A percentile compares a stretch with the other conserved stretches of the same genome.
Evolutionary conservation across 1,140 invertebrate species (phyloP).

Genomic region (Drosophila tropicalis): DNA sequence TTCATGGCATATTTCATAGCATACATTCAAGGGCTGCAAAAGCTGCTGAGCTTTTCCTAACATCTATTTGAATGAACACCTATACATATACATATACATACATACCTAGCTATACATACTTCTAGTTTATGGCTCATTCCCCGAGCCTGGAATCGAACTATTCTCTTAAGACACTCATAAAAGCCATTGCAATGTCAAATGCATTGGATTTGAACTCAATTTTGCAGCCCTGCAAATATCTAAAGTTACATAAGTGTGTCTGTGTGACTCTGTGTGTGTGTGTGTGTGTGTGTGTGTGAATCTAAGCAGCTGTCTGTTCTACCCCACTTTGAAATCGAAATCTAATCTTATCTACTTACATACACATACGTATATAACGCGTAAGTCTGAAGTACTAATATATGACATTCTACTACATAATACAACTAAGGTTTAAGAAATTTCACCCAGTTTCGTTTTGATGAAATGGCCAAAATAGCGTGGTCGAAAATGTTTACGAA

Average conservation of each 20-base stretch:
- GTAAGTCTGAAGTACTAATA: slow-evolving; percentile 34
- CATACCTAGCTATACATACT: too few relatives aligned
- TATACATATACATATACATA: too few relatives aligned
- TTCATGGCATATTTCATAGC: slow-evolving; percentile 32
- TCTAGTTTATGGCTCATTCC: too few relatives aligned
- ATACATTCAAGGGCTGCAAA: slow-evolving; percentile 25
- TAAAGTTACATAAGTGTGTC: not conserved
- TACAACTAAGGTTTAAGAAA: slow-evolving; percentile 36
- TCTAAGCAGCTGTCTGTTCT: slow-evolving; percentile 46
- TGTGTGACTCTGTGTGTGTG: slow-evolving; percentile 51
- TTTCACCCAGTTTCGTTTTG: not conserved
- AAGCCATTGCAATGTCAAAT: too few relatives aligned
- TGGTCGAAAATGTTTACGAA: too few relatives aligned
- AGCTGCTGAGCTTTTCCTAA: too few relatives aligned
- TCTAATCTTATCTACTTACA: slow-evolving; percentile 18
- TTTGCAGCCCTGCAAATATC: too few relatives aligned
- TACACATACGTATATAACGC: slow-evolving; percentile 28
- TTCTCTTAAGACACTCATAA: too few relatives aligned
- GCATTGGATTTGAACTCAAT: too few relatives aligned
- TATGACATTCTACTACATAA: slow-evolving; percentile 31
- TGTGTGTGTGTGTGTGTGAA: slow-evolving; percentile 11
- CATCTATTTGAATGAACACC: too few relatives aligned
- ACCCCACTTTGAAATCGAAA: slow-evolving; percentile 35
- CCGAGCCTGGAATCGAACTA: too few relatives aligned
- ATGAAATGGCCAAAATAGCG: not conserved